Evolutionary conservation across 2,797 vertebrate species (phyloP), one percentile per base, ranked within the genome.

Genomic region (Jordanella pulchra): DNA sequence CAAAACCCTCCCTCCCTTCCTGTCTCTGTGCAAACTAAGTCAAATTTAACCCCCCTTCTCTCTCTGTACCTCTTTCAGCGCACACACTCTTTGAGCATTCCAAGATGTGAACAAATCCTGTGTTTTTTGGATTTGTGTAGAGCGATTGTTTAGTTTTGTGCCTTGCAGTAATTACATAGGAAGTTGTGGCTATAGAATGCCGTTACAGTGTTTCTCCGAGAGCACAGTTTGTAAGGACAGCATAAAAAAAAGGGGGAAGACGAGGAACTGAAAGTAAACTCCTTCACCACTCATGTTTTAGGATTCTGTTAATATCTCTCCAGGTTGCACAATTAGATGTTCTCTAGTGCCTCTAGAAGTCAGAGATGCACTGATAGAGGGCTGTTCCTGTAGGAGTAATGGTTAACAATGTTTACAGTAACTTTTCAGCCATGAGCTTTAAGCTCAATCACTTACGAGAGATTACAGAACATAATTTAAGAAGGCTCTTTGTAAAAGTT

Each of bases 151-250:
- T 94, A 87, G 91, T 78, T 93, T 90, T 90, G 87, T 89, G 91
- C 88, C 89, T 93, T 89, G 90, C 90, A 86, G 88, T 95, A 94
- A 94, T 95, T 94, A 94, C 92, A 91, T 90, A 92, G 92, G 92
- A 93, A 92, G 93, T 89, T 87, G 91, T 80, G 89, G 91, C 89
- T 80, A 76, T 90, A 93, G 90, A 80, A 89, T 77, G 85, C 81
- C 30, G 79, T 87, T 89, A 79, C 78, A 86, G 84, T 72, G 69
- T 81, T 82, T 85, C 70, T 72, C 39, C 50, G 55, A 66, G 67
- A 73, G 70, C 28, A 61, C 6, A 6, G 75, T 73, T 39, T 65
- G 76, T 44, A 35, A 66, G 48, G 72, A 65, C 64, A 50, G 54
- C 54, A 64, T 70, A 63, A 32, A 39, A 53, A n/a, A 44, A 11